These are phyloP conservation scores for Rhodinocichla rosea DNA, from an alignment of 2,113 vertebrate species.

Conservation along the genomic window DNA sequence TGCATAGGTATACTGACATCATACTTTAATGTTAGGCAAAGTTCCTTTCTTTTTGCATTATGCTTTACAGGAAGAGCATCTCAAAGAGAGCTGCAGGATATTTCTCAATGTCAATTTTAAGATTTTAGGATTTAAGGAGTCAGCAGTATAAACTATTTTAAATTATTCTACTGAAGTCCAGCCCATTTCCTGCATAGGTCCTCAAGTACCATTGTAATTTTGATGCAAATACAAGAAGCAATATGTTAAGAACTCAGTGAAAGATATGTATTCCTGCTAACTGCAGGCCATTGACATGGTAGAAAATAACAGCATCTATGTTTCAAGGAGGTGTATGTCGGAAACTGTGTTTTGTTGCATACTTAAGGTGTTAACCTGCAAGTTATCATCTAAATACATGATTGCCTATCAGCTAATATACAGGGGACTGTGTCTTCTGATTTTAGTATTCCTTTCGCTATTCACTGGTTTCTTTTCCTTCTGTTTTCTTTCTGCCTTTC, in stretches of 20 bases:
- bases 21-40: background rate
- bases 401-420: background rate
- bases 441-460: background rate
- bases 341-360: background rate
- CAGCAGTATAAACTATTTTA: background rate
- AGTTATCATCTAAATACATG: background rate
- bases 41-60: background rate
- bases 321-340: background rate
- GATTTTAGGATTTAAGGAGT: background rate
- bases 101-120: background rate
- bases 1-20: background rate
- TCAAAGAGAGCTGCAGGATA: background rate
- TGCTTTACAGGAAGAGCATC: background rate
- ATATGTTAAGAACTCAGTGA: background rate
- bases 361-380: background rate
- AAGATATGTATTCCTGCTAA: background rate
- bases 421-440: background rate
- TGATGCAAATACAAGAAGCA: background rate
- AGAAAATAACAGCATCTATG: background rate
- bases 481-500: background rate
- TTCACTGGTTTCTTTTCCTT: background rate
- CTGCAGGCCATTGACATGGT: background rate
- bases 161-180: background rate
- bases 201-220: background rate
- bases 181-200: background rate